Conservation (phyloP, 2,888 invertebrate genomes). For the Nebria salina region DNA sequence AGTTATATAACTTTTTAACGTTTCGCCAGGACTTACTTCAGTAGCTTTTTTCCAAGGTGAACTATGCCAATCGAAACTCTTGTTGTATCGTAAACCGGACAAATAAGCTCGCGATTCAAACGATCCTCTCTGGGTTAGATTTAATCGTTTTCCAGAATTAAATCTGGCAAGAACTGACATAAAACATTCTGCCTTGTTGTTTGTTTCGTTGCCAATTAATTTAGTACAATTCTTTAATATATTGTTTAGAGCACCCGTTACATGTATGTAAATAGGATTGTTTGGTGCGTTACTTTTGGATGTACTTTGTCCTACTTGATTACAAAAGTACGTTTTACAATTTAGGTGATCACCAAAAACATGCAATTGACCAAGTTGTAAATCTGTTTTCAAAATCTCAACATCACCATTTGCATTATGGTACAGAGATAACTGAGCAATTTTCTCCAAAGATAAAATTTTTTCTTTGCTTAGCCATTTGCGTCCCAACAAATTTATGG, state of each 20-base stretch:
- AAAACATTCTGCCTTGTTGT: slow-evolving; percentile 47
- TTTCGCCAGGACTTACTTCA: slow-evolving; percentile 35
- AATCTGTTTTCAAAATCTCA: not conserved
- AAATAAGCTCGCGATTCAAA: slow-evolving; percentile 45
- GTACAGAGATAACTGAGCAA: not conserved
- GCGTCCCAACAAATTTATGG: not conserved
- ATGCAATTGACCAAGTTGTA: not conserved
- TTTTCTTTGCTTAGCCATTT: slow-evolving; percentile 17
- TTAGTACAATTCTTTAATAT: slow-evolving; percentile 17
- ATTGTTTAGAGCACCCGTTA: not conserved
- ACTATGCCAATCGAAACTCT: slow-evolving; percentile 42
- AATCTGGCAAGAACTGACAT: slow-evolving; percentile 49
- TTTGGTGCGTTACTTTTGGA: not conserved
- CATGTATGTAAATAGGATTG: not conserved
- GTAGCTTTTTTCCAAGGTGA: slow-evolving; percentile 43
- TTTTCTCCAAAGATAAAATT: not conserved
- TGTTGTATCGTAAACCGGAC: slow-evolving; percentile 47
- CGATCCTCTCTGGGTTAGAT: slow-evolving; percentile 48
- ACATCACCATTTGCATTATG: not conserved
- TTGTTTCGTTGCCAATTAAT: slow-evolving; percentile 48
- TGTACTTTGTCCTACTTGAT: not conserved
- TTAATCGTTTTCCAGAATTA: slow-evolving; percentile 48
- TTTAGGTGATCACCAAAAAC: not conserved
- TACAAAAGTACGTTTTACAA: not conserved
- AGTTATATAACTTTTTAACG: slow-evolving; percentile 31